These are phyloP conservation scores for Philopotamus ludificatus DNA, from an alignment of 1,140 invertebrate species.

Conservation along the genomic window DNA sequence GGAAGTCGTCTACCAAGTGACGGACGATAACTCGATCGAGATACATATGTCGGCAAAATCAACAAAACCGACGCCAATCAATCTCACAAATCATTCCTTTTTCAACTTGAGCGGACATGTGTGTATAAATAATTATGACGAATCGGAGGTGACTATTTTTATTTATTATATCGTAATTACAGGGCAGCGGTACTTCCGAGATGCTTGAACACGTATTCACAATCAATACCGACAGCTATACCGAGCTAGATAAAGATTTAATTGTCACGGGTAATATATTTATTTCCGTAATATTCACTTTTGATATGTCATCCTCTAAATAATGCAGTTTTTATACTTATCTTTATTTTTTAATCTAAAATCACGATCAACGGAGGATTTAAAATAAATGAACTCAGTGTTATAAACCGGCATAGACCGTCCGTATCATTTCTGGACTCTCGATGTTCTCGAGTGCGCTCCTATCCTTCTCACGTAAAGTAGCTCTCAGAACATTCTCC, in stretches of 20 bases:
- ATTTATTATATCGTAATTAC: constrained; percentile 1
- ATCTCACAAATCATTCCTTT: constrained; percentile 91
- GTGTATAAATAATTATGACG: background rate
- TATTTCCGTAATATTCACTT: background rate
- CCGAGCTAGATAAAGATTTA: constrained; percentile 23
- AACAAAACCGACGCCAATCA: constrained; percentile 79
- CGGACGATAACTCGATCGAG: constrained; percentile 67
- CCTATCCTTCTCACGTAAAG: too few species aligned
- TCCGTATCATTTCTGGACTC: too few species aligned
- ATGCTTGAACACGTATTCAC: constrained; percentile 72
- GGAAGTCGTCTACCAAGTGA: constrained; percentile 70
- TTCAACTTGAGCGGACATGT: constrained; percentile 90
- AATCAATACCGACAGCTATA: constrained; percentile 68
- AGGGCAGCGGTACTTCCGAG: constrained; percentile 52
- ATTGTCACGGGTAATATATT: constrained; percentile 32
- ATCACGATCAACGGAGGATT: too few species aligned
- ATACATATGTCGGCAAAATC: constrained; percentile 73
- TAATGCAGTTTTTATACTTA: too few species aligned
- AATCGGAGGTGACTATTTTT: too few species aligned
- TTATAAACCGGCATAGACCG: too few species aligned
- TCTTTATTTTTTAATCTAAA: too few species aligned
- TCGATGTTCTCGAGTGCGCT: too few species aligned
- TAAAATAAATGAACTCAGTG: too few species aligned
- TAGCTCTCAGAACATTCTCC: too few species aligned
- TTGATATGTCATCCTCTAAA: background rate